Evolutionary conservation across 2,888 invertebrate species (phyloP).

Genomic region (Rotaria socialis): DNA sequence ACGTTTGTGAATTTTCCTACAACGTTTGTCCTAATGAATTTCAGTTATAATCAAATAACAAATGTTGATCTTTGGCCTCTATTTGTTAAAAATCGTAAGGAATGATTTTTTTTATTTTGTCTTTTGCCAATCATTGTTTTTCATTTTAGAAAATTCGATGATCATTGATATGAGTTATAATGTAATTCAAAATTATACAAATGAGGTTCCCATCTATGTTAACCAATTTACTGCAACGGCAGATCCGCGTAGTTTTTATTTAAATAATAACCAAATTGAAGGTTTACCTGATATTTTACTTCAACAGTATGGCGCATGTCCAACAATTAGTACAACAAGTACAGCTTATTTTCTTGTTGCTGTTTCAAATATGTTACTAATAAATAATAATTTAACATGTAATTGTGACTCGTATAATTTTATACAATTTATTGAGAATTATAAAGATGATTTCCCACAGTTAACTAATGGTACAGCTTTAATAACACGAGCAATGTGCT

Average conservation of each 20-base stretch:
- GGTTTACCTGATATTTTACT: background rate
- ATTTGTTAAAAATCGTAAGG: background rate
- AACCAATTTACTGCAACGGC: background rate
- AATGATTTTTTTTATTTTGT: background rate
- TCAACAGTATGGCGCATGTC: slow-evolving; percentile 8
- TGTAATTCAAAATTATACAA: background rate
- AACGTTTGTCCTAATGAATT: background rate
- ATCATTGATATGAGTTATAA: background rate
- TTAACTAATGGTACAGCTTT: background rate
- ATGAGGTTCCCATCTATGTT: background rate
- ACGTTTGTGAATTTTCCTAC: background rate
- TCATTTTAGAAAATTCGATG: background rate
- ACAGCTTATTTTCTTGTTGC: background rate
- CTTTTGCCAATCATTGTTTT: background rate
- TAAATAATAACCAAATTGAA: background rate
- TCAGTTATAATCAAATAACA: slow-evolving; percentile 7
- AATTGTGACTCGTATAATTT: slow-evolving; percentile 26
- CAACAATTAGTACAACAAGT: background rate
- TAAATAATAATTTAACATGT: slow-evolving; percentile 3
- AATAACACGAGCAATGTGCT: background rate
- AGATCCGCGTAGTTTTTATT: background rate
- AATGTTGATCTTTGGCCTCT: background rate
- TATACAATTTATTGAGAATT: background rate
- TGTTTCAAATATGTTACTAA: background rate
- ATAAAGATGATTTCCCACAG: background rate